phyloP scores from a whole-genome alignment of 2,888 invertebrate species.

The Barypeithes pellucidus region DNA sequence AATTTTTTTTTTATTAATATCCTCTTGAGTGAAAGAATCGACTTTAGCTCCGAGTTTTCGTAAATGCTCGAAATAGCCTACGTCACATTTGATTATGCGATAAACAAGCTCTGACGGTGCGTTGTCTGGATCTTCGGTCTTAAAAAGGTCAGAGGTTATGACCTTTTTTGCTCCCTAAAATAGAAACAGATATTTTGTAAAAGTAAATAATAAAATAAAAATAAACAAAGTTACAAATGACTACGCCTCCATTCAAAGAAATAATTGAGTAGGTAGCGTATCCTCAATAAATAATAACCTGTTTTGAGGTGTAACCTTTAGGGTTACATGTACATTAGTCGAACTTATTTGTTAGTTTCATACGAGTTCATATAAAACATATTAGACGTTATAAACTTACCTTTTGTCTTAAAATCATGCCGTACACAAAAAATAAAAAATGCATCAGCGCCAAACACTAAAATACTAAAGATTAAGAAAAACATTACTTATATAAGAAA shows the following conservation, averaged over 20 bases:
- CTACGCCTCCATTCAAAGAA: no score
- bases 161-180: conserved; percentile 84
- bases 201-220: no score
- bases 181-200: background rate
- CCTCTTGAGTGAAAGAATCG: conserved; percentile 89
- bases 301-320: no score
- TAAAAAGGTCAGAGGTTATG: conserved; percentile 84
- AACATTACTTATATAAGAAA: no score
- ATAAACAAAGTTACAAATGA: no score
- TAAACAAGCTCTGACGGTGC: conserved; percentile 84
- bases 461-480: conserved; percentile 35
- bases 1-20: conserved; percentile 85
- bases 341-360: background rate
- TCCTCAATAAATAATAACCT: no score
- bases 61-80: conserved; percentile 79
- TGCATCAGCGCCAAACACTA: conserved; percentile 44
- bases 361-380: background rate
- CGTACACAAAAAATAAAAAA: conserved; percentile 34
- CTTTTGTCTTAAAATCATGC: conserved; percentile 34
- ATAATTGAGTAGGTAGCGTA: no score
- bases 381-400: conserved; percentile 31
- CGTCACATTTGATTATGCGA: conserved; percentile 78
- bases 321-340: no score
- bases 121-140: conserved; percentile 91
- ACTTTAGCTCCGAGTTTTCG: conserved; percentile 82